These are phyloP conservation scores for Beaufortia kweichowensis DNA, from an alignment of 2,113 vertebrate genomes.

Conservation along the genomic window DNA sequence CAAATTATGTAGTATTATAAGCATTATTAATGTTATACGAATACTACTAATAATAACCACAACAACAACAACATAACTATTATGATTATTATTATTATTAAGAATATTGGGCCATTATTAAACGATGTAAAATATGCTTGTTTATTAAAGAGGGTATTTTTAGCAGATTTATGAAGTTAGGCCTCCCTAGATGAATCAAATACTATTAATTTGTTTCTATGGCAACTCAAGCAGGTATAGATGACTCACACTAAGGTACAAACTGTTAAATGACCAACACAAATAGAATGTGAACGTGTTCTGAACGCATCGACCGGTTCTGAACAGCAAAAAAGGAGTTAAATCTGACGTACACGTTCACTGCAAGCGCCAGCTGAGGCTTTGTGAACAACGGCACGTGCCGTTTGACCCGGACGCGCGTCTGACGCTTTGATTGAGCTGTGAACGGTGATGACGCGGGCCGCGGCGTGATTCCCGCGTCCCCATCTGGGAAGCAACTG, in stretches of 20 bases:
- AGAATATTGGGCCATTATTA: too few relatives aligned
- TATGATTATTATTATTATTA: too few relatives aligned
- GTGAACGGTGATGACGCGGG: conserved; percentile 20
- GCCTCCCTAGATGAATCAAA: too few relatives aligned
- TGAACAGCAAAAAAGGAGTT: conserved; percentile 30
- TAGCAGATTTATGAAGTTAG: too few relatives aligned
- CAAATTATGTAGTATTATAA: too few relatives aligned
- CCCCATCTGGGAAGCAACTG: background rate
- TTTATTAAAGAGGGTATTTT: too few relatives aligned
- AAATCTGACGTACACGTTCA: conserved; percentile 26
- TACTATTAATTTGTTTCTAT: conserved; percentile 29
- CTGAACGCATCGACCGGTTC: too few relatives aligned
- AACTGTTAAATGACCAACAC: background rate
- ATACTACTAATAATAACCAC: too few relatives aligned
- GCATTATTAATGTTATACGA: too few relatives aligned
- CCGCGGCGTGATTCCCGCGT: conserved; percentile 6
- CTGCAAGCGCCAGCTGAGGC: background rate
- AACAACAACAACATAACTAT: too few relatives aligned
- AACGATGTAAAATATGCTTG: too few relatives aligned
- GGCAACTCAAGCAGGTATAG: conserved; percentile 17
- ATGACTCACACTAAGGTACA: background rate
- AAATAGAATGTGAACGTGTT: too few relatives aligned
- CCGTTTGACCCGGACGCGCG: conserved; percentile 24
- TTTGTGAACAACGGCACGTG: conserved; percentile 22
- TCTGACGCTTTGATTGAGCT: conserved; percentile 10